Percentiles rank a stretch among this genome's conserved stretches.
phyloP scores from a whole-genome alignment of 2,888 invertebrate genomes.

The Archips crataeganus region DNA sequence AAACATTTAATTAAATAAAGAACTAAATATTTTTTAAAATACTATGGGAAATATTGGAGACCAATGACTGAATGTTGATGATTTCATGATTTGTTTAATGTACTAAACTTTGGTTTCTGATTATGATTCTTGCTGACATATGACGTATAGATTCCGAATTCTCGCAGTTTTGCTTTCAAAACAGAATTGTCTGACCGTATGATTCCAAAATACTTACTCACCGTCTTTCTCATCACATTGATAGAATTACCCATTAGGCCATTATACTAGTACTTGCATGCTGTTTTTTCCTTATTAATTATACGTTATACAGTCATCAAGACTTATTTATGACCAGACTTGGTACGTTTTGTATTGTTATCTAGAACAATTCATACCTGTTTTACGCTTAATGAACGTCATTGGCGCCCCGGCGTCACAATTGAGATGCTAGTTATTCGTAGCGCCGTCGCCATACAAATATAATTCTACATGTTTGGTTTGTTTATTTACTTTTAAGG shows the following conservation, averaged over 20 bases:
- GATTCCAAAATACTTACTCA: background rate
- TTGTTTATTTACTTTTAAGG: too few relatives aligned
- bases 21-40: too few relatives aligned
- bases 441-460: too few relatives aligned
- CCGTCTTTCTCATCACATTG: slow-evolving; percentile 19
- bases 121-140: too few relatives aligned
- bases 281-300: slow-evolving; percentile 24
- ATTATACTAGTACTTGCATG: background rate
- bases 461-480: too few relatives aligned
- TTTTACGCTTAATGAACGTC: slow-evolving; percentile 26
- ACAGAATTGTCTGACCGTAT: background rate
- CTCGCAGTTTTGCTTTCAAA: background rate
- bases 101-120: too few relatives aligned
- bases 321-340: slow-evolving; percentile 16
- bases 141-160: background rate
- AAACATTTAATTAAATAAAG: too few relatives aligned
- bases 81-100: too few relatives aligned
- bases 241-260: slow-evolving; percentile 19
- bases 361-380: slow-evolving; percentile 34
- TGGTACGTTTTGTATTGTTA: slow-evolving; percentile 27
- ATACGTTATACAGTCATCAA: slow-evolving; percentile 7
- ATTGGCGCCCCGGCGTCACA: slow-evolving; percentile 30
- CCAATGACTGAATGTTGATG: too few relatives aligned
- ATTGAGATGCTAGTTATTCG: too few relatives aligned
- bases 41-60: too few relatives aligned